Conservation (phyloP, 2,888 invertebrate genomes). For the Pogonocherus hispidulus region DNA sequence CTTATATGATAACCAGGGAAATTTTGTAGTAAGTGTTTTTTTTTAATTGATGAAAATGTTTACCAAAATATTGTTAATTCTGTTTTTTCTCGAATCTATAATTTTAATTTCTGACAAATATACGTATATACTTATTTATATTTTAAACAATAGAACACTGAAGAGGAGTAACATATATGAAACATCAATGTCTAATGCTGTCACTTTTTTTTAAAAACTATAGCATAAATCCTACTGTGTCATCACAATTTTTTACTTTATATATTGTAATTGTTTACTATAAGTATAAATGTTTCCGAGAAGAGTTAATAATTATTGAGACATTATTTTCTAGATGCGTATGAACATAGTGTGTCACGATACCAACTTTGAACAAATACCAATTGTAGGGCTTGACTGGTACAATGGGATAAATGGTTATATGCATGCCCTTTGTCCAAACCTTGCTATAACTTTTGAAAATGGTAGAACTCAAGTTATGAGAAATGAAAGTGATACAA, state of each 20-base stretch:
- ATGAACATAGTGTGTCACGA: constrained; percentile 76
- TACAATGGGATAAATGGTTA: constrained; percentile 84
- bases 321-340: constrained; percentile 78
- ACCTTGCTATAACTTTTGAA: constrained; percentile 89
- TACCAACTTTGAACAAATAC: constrained; percentile 62
- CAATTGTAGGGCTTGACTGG: constrained; percentile 88
- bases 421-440: constrained; percentile 78
- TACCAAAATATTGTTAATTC: no score
- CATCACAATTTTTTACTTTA: no score
- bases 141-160: no score
- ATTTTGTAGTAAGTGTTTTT: constrained; percentile 73
- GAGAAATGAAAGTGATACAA: constrained; percentile 90
- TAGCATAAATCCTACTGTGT: no score
- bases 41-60: no score
- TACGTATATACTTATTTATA: no score
- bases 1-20: constrained; percentile 94
- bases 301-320: background rate
- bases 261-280: background rate
- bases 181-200: no score
- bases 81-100: no score
- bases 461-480: constrained; percentile 91
- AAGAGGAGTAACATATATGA: no score
- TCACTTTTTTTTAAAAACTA: no score
- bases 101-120: no score
- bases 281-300: no score